phyloP scores from a whole-genome alignment of 2,797 vertebrate species.

The Coregonus sp. region DNA sequence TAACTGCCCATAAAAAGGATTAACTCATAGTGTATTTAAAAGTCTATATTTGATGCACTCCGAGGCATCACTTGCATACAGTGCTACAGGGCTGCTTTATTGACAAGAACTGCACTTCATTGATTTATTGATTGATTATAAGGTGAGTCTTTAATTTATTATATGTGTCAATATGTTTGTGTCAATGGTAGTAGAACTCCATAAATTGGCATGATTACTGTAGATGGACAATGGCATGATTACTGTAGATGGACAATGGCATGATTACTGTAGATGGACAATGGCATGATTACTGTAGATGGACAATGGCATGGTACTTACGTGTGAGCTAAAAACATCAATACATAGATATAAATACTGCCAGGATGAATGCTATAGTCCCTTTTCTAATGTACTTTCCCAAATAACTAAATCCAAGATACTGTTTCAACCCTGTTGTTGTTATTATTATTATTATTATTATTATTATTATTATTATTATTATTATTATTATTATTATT shows the following conservation, averaged over 20 bases:
- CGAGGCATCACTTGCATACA: background rate
- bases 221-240: too few relatives aligned
- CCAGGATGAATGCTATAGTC: background rate
- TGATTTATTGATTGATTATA: background rate
- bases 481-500: background rate
- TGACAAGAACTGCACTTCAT: background rate
- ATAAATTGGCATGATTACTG: background rate
- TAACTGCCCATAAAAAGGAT: background rate
- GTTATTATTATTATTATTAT: background rate
- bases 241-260: background rate
- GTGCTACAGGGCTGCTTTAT: background rate
- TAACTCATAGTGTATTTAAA: background rate
- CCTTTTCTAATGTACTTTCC: background rate
- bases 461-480: too few relatives aligned
- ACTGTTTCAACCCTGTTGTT: background rate
- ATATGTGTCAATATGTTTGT: background rate
- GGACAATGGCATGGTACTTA: too few relatives aligned
- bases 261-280: background rate
- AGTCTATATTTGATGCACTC: background rate
- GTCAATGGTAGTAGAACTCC: background rate
- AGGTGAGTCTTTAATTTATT: background rate
- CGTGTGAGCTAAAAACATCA: too few relatives aligned
- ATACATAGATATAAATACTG: background rate
- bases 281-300: background rate
- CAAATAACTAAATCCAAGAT: background rate